Evolutionary conservation across 2,888 invertebrate genomes (phyloP), one percentile per base, ranked within the genome.

Genomic region (Coecobrya sp.): DNA sequence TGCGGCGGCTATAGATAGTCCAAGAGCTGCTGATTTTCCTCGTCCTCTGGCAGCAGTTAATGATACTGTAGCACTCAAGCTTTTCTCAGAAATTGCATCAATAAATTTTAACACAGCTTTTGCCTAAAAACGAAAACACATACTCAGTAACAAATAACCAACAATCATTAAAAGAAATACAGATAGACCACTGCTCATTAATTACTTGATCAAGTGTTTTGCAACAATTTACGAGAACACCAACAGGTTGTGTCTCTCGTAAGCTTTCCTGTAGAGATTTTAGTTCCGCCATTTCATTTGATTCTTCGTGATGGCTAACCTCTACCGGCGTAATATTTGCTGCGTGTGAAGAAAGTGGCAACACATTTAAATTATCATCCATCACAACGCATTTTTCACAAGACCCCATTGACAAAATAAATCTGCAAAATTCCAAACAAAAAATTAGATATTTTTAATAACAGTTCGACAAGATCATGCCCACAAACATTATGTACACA

Each of bases 21-120:
- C 99, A 68, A 99, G 96, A 3, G 99, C 98, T 0, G 99, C 99
- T 0, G 99, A 99, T 96, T 99, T 99, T 94, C 99, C 99, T 89
- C 99, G 97, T 55, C 99, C 99, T 96, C 99, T 97, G 5, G 99
- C 98, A 22, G 99, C 99, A 0, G 99, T 99, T 92, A 99, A 96
- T 0, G 98, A 98, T 88, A 99, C 98, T 0, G 99, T 99, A 0
- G 98, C 98, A 86, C 65, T 92, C 93, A 97, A 96, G 5, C 97
- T 97, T 96, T 99, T 99, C 95, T 99, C 99, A 7, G 99, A 98
- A 79, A 99, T 97, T 0, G 98, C 98, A 95, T 99, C 99, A 93
- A 99, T 97, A 95, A 99, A 98, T 95, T 98, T 98, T 0, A 99
- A 96, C 0, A 99, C 96, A 0, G 98, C 98, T 95, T 98, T 98